phyloP scores from a whole-genome alignment of 2,888 invertebrate species.

The Lucinisca nassula region DNA sequence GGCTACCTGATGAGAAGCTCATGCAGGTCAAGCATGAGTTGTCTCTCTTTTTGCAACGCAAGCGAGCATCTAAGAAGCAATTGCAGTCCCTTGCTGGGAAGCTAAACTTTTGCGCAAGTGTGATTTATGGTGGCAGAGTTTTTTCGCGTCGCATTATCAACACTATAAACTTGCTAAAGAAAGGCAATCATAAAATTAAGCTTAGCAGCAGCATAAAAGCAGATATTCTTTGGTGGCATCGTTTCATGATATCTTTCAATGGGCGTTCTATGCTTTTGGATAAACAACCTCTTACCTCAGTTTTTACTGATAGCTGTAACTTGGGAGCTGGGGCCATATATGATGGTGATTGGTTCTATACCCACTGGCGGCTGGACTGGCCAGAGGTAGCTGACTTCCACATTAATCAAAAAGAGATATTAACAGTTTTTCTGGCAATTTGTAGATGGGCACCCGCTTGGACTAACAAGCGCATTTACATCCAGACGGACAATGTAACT shows the following conservation, averaged over 20 bases:
- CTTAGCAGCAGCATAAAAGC: neutral
- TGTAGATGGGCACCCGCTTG: neutral
- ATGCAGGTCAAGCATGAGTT: neutral
- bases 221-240: neutral
- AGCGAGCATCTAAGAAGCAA: neutral
- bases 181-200: neutral
- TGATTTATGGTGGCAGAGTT: neutral
- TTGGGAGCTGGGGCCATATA: neutral
- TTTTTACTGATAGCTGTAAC: neutral
- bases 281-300: slow-evolving; percentile 11
- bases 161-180: neutral
- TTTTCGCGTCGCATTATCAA: slow-evolving; percentile 6
- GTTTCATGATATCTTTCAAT: neutral
- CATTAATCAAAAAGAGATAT: neutral
- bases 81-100: slow-evolving; percentile 30
- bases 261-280: neutral
- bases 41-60: neutral
- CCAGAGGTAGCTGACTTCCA: neutral
- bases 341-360: neutral
- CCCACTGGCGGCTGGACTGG: neutral
- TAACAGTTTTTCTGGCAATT: neutral
- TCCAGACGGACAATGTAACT: neutral
- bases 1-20: slow-evolving; percentile 16
- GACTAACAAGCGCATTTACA: neutral
- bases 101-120: slow-evolving; percentile 26